These are phyloP conservation scores for Leuctra nigra DNA, from an alignment of 2,888 invertebrate genomes.

Conservation along the genomic window DNA sequence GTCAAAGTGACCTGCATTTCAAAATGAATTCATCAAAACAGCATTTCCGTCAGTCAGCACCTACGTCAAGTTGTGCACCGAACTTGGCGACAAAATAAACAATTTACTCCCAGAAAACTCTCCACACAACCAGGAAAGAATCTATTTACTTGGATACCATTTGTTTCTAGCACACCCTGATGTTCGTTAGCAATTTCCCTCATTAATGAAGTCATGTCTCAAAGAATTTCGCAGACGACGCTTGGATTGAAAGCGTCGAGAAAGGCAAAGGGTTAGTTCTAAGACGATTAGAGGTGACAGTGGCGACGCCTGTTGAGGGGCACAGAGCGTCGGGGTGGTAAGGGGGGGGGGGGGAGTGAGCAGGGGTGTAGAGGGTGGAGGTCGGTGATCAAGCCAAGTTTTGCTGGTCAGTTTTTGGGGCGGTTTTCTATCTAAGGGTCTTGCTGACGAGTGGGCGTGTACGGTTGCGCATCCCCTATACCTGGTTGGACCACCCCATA, in stretches of 20 bases:
- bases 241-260: not conserved
- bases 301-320: not conserved
- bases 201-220: constrained; percentile 11
- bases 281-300: constrained; percentile 14
- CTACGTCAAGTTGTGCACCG: too few species aligned
- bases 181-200: constrained; percentile 11
- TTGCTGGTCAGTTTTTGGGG: constrained; percentile 24
- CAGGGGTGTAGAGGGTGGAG: not conserved
- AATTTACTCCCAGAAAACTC: too few species aligned
- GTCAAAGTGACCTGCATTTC: too few species aligned
- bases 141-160: too few species aligned
- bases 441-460: constrained; percentile 21
- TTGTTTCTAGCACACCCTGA: too few species aligned
- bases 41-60: too few species aligned
- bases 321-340: not conserved
- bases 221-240: not conserved
- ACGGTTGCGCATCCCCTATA: constrained; percentile 23
- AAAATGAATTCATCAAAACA: too few species aligned
- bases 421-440: constrained; percentile 9
- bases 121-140: too few species aligned
- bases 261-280: constrained; percentile 8
- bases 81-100: too few species aligned
- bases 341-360: not conserved
- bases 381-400: constrained; percentile 6
- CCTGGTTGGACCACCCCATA: constrained; percentile 21